Evolutionary conservation across 2,113 vertebrate genomes (phyloP).

Genomic region (Psilopsiagon aurifrons): DNA sequence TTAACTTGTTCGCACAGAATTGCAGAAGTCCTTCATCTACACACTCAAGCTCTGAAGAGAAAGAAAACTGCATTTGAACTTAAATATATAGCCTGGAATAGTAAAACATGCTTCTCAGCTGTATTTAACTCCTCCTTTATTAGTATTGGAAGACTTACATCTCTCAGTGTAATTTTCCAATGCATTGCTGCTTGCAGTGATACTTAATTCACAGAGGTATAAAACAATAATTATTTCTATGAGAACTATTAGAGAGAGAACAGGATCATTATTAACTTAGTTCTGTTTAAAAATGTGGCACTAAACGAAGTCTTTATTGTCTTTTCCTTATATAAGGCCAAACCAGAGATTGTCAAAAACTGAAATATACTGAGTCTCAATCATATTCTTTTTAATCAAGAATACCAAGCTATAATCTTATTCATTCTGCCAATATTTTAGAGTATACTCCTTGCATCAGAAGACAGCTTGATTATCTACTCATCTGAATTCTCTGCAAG

Average conservation of each 20-base stretch:
- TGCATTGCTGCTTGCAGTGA: neutral
- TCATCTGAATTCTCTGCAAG: neutral
- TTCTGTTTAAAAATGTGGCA: neutral
- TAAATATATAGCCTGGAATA: neutral
- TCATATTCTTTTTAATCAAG: neutral
- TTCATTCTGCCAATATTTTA: neutral
- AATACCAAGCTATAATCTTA: neutral
- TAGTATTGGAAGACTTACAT: neutral
- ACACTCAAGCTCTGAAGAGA: constrained; percentile 82
- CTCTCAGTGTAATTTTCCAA: neutral
- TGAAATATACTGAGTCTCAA: neutral
- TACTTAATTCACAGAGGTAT: neutral
- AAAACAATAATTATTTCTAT: neutral
- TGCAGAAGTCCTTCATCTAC: constrained; percentile 88
- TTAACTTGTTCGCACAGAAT: constrained; percentile 86
- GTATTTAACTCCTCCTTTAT: neutral
- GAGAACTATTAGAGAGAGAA: neutral
- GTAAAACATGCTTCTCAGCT: neutral
- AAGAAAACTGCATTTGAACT: constrained; percentile 3
- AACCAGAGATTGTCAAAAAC: neutral
- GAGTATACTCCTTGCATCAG: neutral
- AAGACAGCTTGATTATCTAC: neutral
- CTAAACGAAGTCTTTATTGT: neutral
- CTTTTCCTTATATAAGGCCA: neutral
- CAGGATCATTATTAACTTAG: neutral